Evolutionary conservation across 2,113 vertebrate genomes (phyloP).

Genomic region (Salvelinus fontinalis): DNA sequence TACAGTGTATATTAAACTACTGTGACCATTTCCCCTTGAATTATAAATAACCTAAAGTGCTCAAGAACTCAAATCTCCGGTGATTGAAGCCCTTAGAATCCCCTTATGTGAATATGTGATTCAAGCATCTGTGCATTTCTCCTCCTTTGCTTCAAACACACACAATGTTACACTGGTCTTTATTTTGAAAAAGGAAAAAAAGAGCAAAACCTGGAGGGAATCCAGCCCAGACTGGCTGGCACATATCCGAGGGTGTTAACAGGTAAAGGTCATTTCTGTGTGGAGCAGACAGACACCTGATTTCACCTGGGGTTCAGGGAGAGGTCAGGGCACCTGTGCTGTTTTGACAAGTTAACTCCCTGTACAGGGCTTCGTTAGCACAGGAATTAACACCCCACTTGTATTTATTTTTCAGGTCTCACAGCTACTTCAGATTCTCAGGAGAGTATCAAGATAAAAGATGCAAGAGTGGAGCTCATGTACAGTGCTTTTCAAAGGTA

Average conservation of each 20-base stretch:
- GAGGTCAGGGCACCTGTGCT: constrained; percentile 60
- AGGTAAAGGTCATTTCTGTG: constrained; percentile 48
- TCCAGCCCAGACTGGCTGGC: constrained; percentile 31
- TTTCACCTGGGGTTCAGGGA: constrained; percentile 52
- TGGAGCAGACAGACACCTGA: constrained; percentile 39
- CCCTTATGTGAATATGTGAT: not conserved
- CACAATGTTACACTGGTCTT: constrained; percentile 40
- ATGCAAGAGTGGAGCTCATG: constrained; percentile 41
- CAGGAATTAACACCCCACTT: constrained; percentile 64
- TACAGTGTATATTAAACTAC: too few species aligned
- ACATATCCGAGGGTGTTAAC: constrained; percentile 39
- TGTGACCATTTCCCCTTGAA: too few species aligned
- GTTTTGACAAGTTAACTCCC: constrained; percentile 45
- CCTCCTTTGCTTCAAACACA: constrained; percentile 24
- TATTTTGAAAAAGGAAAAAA: constrained; percentile 28
- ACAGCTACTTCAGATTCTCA: constrained; percentile 49
- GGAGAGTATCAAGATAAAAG: constrained; percentile 38
- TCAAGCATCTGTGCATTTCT: not conserved
- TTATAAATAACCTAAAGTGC: too few species aligned
- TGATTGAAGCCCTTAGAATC: not conserved
- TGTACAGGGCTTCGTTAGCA: constrained; percentile 44
- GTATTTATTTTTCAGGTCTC: constrained; percentile 63
- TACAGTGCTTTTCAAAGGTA: constrained; percentile 48
- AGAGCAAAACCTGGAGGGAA: constrained; percentile 39
- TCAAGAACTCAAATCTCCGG: too few species aligned